These are phyloP conservation scores for Eurytoma adleriae DNA, from an alignment of 2,888 invertebrate genomes.

Conservation along the genomic window DNA sequence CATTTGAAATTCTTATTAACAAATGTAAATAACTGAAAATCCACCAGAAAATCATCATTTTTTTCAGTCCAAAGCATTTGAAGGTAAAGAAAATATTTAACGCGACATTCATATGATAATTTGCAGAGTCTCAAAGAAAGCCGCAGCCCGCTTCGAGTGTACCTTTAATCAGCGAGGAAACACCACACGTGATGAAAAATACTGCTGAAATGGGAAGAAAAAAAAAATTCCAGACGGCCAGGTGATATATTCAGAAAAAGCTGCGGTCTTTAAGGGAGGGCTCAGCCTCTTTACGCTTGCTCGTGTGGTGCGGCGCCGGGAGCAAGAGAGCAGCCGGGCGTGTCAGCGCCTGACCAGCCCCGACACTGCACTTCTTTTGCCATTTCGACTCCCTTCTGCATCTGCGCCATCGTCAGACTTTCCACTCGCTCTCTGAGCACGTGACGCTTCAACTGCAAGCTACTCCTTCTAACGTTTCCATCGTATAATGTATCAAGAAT, in stretches of 20 bases:
- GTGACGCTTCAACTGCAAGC: slow-evolving; percentile 8
- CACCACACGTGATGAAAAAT: slow-evolving; percentile 39
- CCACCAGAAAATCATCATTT: slow-evolving; percentile 1
- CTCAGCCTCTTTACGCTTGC: slow-evolving; percentile 52
- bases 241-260: slow-evolving; percentile 45
- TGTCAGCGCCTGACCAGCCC: slow-evolving; percentile 73
- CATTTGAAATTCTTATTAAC: slow-evolving; percentile 2
- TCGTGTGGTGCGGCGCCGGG: slow-evolving; percentile 68
- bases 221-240: slow-evolving; percentile 37
- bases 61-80: neutral
- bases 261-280: slow-evolving; percentile 52
- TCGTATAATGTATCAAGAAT: neutral
- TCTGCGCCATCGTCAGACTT: slow-evolving; percentile 7
- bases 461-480: slow-evolving; percentile 22
- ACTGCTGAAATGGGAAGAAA: slow-evolving; percentile 20
- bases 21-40: neutral
- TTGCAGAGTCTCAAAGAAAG: slow-evolving; percentile 45
- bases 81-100: slow-evolving; percentile 29
- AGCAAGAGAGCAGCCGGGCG: slow-evolving; percentile 69
- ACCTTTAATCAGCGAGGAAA: slow-evolving; percentile 25
- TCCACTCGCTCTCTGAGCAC: neutral
- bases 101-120: slow-evolving; percentile 36
- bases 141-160: slow-evolving; percentile 32
- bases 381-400: slow-evolving; percentile 61
- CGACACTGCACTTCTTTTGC: slow-evolving; percentile 67